phyloP scores from a whole-genome alignment of 2,113 vertebrate species.

The Phyllopteryx taeniolatus region DNA sequence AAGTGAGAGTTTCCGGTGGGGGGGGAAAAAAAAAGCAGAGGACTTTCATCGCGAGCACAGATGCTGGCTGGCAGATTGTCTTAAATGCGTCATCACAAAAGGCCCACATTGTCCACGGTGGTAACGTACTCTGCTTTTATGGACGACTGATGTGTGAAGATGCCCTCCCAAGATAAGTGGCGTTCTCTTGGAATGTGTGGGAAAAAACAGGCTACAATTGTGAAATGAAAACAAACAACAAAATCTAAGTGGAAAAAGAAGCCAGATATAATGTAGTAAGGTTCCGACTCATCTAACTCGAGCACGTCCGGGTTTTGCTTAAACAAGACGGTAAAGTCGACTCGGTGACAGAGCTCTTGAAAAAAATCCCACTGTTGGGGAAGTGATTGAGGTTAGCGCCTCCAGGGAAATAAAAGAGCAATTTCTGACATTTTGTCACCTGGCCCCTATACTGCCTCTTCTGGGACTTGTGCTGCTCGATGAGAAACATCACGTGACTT shows the following conservation, averaged over 20 bases:
- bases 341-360: background rate
- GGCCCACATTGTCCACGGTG: background rate
- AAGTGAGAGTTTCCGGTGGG: background rate
- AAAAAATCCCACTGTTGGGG: background rate
- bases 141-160: background rate
- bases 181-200: background rate
- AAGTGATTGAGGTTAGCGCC: constrained; percentile 4
- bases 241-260: background rate
- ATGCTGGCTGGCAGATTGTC: background rate
- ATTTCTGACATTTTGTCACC: constrained; percentile 11
- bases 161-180: background rate
- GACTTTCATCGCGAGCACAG: background rate
- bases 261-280: background rate
- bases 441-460: background rate
- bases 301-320: background rate
- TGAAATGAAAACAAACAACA: background rate
- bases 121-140: background rate
- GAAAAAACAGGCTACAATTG: background rate
- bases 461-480: background rate
- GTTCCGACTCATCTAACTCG: background rate
- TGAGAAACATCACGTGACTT: background rate
- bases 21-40: background rate
- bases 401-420: background rate
- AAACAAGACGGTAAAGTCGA: background rate
- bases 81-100: background rate